Conservation (phyloP, 2,113 vertebrate species). For the Erythrocercus mccallii region DNA sequence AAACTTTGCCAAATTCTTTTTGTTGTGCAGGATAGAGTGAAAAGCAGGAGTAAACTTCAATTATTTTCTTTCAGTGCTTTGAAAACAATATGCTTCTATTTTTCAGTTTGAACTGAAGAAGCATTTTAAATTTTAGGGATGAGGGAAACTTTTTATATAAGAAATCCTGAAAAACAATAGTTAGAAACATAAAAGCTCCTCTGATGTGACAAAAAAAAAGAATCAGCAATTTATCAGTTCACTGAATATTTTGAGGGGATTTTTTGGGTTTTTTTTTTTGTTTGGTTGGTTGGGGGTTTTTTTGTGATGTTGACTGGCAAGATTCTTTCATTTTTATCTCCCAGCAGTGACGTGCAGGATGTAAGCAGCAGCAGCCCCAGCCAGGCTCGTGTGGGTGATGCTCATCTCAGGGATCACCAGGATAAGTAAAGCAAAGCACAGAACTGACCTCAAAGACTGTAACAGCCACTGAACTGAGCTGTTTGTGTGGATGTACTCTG, state of each 20-base stretch:
- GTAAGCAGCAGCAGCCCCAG: not conserved
- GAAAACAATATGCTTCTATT: not conserved
- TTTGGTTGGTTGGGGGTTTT: too few relatives aligned
- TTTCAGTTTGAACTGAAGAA: not conserved
- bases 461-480: not conserved
- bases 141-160: not conserved
- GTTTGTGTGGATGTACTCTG: accelerated
- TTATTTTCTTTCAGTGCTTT: not conserved
- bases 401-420: accelerated
- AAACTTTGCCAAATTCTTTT: not conserved
- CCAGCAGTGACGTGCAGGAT: not conserved
- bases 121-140: not conserved
- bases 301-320: not conserved
- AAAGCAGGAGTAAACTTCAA: not conserved
- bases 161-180: not conserved
- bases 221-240: not conserved
- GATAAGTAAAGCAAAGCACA: not conserved
- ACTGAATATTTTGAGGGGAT: not conserved
- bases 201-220: not conserved
- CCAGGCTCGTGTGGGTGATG: not conserved
- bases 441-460: too few relatives aligned
- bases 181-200: not conserved
- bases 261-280: too few relatives aligned
- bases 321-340: not conserved
- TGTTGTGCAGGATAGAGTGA: not conserved